phyloP scores from a whole-genome alignment of 2,113 vertebrate species.

The Aptenodytes forsteri region DNA sequence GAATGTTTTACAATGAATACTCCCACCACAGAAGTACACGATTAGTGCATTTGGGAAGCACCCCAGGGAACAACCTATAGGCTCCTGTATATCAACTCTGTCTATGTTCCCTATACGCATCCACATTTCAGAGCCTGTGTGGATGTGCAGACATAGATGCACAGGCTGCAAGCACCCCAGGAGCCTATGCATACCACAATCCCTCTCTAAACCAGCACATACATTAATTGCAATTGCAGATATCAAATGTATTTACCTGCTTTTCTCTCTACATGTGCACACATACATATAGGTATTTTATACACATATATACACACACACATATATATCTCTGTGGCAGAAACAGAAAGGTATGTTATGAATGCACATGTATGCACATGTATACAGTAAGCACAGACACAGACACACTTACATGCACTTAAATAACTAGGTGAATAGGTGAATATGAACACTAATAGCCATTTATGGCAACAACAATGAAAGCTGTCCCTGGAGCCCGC shows the following conservation, averaged over 20 bases:
- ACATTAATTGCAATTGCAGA: background rate
- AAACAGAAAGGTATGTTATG: background rate
- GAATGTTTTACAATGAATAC: background rate
- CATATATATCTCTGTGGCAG: fast-evolving
- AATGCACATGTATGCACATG: fast-evolving
- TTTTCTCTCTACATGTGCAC: background rate
- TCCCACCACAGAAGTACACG: background rate
- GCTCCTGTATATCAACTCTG: background rate
- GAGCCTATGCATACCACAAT: background rate
- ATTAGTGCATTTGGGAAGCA: background rate
- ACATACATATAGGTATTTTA: background rate
- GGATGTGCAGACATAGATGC: background rate
- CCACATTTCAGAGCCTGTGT: background rate
- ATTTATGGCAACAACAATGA: slow-evolving; percentile 66
- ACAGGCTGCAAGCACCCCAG: background rate
- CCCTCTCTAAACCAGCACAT: background rate
- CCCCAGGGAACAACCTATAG: background rate
- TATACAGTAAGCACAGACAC: background rate
- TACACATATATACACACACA: background rate
- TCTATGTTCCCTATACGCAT: fast-evolving
- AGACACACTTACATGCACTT: background rate
- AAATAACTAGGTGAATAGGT: slow-evolving; percentile 40
- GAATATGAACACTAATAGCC: slow-evolving; percentile 46
- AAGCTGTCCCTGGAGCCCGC: slow-evolving; percentile 49
- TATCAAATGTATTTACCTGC: background rate